A percentile compares a stretch with the other conserved stretches of the same genome.
phyloP scores from a whole-genome alignment of 2,113 vertebrate genomes.

The Cavia aperea region DNA sequence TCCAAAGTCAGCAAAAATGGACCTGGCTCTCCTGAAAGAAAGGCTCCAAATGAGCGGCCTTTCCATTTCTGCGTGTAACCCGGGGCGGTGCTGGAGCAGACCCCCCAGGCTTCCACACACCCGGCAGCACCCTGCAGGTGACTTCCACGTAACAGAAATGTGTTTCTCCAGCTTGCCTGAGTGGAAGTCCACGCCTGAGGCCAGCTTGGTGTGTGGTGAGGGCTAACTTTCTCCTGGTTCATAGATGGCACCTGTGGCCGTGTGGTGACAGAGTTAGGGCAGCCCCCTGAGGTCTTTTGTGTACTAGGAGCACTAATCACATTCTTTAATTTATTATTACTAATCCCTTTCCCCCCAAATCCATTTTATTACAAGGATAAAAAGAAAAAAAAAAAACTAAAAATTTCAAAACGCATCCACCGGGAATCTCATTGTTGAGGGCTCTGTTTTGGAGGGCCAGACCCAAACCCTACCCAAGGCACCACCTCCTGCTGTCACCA shows the following conservation, averaged over 20 bases:
- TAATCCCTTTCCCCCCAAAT: too few relatives aligned
- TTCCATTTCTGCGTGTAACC: neutral
- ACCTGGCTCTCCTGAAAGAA: neutral
- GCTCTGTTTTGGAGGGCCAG: too few relatives aligned
- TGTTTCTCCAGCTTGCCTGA: neutral
- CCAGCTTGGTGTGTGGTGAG: neutral
- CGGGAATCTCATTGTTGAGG: neutral
- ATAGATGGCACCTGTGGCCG: neutral
- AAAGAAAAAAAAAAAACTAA: too few relatives aligned
- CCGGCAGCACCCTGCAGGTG: too few relatives aligned
- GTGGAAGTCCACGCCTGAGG: neutral
- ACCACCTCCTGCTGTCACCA: neutral
- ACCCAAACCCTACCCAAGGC: neutral
- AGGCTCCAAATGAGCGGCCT: neutral
- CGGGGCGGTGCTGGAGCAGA: neutral
- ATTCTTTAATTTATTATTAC: neutral
- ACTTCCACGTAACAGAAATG: neutral
- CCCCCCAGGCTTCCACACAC: neutral
- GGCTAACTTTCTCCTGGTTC: neutral
- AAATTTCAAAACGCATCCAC: too few relatives aligned
- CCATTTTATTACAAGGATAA: too few relatives aligned
- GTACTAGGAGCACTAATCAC: neutral
- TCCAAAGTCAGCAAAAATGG: neutral
- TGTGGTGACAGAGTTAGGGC: neutral
- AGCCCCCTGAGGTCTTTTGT: neutral